Conservation (phyloP, 2,797 vertebrate genomes). For the Labeo calbasu region DNA sequence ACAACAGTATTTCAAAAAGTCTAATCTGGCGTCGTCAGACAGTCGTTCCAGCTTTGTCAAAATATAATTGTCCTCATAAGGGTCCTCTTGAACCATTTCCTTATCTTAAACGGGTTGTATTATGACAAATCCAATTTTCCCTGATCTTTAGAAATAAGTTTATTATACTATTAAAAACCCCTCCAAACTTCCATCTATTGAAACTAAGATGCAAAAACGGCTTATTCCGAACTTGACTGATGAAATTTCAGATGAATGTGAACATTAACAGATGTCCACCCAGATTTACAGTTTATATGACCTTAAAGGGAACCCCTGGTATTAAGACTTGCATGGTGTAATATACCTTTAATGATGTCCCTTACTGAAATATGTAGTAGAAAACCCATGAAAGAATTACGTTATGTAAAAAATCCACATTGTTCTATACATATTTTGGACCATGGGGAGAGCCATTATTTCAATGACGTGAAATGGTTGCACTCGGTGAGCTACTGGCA, state of each 20-base stretch:
- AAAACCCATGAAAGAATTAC: too few relatives aligned
- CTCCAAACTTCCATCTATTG: background rate
- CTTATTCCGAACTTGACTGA: background rate
- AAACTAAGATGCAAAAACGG: background rate
- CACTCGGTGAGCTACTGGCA: too few relatives aligned
- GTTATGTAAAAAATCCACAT: too few relatives aligned
- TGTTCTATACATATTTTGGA: too few relatives aligned
- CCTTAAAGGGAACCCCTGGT: too few relatives aligned
- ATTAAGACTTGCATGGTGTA: too few relatives aligned
- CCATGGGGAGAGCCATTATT: too few relatives aligned
- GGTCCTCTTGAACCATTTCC: background rate
- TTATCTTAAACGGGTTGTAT: background rate
- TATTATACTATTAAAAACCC: background rate
- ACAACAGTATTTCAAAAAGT: background rate
- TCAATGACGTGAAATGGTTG: too few relatives aligned
- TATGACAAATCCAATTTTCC: background rate
- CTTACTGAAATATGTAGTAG: too few relatives aligned
- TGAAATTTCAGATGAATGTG: background rate
- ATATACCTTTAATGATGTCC: too few relatives aligned
- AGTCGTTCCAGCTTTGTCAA: conserved; percentile 4
- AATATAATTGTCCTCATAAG: background rate
- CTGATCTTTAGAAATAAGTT: background rate
- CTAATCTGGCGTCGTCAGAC: background rate
- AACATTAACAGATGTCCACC: background rate
- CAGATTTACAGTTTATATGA: background rate